Base-by-base conservation (phyloP, 2,888 invertebrate genomes). In the Drosophila multiciliata region DNA sequence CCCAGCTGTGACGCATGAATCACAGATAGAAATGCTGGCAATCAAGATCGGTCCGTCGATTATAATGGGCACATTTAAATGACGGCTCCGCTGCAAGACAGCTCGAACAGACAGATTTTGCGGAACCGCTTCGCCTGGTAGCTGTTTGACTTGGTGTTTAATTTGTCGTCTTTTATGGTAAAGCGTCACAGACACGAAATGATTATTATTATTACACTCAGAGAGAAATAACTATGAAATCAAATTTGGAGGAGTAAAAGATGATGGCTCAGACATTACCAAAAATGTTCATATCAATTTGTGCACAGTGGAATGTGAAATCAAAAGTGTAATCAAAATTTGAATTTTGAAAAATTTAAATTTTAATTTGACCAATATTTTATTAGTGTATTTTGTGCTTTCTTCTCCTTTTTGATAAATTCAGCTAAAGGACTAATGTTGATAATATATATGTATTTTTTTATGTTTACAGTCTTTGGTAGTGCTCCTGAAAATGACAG, bases 131-230 rank as follows among this genome's bases (percentile, higher is more conserved):
- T 59, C 54, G 42, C 42, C 73, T 62, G 53, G 64, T 49, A 62
- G 69, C 62, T 63, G 77, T 57, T 65, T 42, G 75, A 64, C 57
- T 32, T 54, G 53, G 66, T 65, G 78, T 78, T 66, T 65, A 61
- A 71, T 64, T 67, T 71, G 66, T 78, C 40, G 59, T 65, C 84
- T 82, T 82, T 77, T 83, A 83, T 75, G 83, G 83, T 71, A 69
- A 84, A 52, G 68, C 70, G 75, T 66, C 78, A 67, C 66, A 77
- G 77, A 74, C 83, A 77, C 67, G 73, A 72, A 78, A 76, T 65
- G 52, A 78, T 66, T 71, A 63, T 7, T 6, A 54, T 9, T 4
- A 8, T 1, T 54, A 54, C 38, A 54, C 54, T n/a, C 7, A 38
- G 38, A 36, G 54, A 26, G 36, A 26, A 52, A 52, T n/a, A n/a